Conservation (phyloP, 2,888 invertebrate genomes). For the Cryptus armator region DNA sequence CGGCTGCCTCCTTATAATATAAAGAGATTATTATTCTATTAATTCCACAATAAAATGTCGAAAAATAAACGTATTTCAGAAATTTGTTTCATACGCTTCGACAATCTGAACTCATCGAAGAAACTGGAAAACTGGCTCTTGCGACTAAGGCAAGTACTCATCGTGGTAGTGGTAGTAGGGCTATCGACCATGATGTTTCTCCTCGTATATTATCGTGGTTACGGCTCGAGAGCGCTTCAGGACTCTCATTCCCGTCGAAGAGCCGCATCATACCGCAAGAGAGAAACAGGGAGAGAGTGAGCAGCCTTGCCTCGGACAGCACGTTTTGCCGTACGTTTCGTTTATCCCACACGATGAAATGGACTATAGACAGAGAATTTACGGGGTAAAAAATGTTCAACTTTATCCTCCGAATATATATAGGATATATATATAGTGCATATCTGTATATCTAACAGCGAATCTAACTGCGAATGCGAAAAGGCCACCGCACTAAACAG, state of each 20-base stretch:
- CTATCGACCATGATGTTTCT: conserved; percentile 55
- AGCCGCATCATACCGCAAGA: conserved; percentile 1
- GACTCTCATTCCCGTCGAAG: conserved; percentile 42
- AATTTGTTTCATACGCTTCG: neutral
- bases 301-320: conserved; percentile 7
- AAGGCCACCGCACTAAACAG: conserved; percentile 78
- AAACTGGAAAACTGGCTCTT: conserved; percentile 42
- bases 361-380: neutral
- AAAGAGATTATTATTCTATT: neutral
- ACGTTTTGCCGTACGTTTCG: neutral
- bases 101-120: conserved; percentile 29
- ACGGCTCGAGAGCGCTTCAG: conserved; percentile 58
- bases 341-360: neutral
- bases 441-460: neutral
- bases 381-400: neutral
- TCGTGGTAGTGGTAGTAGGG: neutral
- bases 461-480: conserved; percentile 32
- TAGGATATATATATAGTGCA: neutral
- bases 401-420: neutral
- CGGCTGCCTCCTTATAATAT: too few species aligned
- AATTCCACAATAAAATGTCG: neutral
- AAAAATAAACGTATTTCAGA: neutral
- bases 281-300: neutral
- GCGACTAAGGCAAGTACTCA: neutral
- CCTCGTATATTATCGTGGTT: conserved; percentile 64